These are phyloP conservation scores for Festucalex cinctus DNA, from an alignment of 2,113 vertebrate species.

Conservation along the genomic window DNA sequence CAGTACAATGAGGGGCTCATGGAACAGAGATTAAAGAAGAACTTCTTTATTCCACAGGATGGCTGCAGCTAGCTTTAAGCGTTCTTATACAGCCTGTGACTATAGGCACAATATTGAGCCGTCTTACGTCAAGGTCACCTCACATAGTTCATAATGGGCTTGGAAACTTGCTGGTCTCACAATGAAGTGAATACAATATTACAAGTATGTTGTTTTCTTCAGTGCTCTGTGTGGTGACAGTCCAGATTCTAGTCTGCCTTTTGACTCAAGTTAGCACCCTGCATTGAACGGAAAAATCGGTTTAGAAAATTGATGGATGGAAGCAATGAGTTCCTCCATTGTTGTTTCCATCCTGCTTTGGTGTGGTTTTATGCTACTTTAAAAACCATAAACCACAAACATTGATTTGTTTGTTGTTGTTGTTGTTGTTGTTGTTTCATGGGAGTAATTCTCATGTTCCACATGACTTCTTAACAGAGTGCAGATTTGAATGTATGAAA, in stretches of 20 bases:
- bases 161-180: slow-evolving; percentile 11
- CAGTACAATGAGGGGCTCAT: slow-evolving; percentile 40
- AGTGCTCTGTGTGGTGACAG: not conserved
- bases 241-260: not conserved
- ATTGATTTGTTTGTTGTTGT: not conserved
- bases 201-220: not conserved
- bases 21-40: slow-evolving; percentile 22
- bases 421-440: not conserved
- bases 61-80: slow-evolving; percentile 19
- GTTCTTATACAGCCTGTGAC: slow-evolving; percentile 18
- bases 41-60: slow-evolving; percentile 23
- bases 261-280: not conserved
- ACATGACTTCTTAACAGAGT: too few relatives aligned
- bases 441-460: slow-evolving; percentile 17
- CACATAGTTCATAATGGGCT: slow-evolving; percentile 14
- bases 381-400: not conserved
- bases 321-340: not conserved
- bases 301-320: not conserved
- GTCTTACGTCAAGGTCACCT: slow-evolving; percentile 31
- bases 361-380: not conserved
- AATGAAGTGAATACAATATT: slow-evolving; percentile 3
- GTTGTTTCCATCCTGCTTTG: not conserved
- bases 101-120: slow-evolving; percentile 20
- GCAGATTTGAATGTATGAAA: slow-evolving; percentile 10
- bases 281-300: not conserved